These are phyloP conservation scores for Saccopteryx leptura DNA, from an alignment of 2,113 vertebrate genomes.

Conservation along the genomic window DNA sequence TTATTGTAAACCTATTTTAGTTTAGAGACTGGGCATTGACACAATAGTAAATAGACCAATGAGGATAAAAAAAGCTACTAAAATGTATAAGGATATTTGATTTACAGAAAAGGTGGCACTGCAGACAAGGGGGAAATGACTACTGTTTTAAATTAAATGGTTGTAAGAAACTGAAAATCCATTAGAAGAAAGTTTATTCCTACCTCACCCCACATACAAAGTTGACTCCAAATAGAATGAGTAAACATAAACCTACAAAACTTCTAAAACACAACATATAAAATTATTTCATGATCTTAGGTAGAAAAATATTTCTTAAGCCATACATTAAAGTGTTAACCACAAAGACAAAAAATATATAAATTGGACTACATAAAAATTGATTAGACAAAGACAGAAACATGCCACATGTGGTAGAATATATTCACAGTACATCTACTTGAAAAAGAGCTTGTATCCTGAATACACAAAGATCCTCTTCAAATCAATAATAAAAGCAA, in stretches of 20 bases:
- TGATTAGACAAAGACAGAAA: constrained; percentile 39
- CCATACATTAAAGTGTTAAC: background rate
- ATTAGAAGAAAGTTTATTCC: background rate
- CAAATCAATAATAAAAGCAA: background rate
- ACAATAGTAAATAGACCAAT: background rate
- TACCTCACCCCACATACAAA: background rate
- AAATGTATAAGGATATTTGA: background rate
- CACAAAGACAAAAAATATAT: constrained; percentile 6
- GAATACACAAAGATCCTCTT: background rate
- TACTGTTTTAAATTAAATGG: constrained; percentile 3
- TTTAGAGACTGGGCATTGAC: background rate
- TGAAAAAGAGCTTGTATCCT: constrained; percentile 11
- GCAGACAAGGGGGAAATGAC: background rate
- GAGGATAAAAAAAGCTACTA: background rate
- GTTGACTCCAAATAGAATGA: constrained; percentile 7
- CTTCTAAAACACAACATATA: background rate
- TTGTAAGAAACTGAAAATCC: constrained; percentile 21
- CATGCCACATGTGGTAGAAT: background rate
- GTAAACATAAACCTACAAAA: constrained; percentile 6
- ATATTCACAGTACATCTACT: background rate
- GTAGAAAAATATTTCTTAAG: background rate
- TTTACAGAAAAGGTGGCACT: background rate
- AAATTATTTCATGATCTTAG: constrained; percentile 41
- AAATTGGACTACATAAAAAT: background rate
- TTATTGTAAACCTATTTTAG: background rate